A percentile compares a stretch with the other conserved stretches of the same genome.
These are phyloP conservation scores for Hydrocynus forskahlii DNA, from an alignment of 2,797 vertebrate genomes.

Conservation along the genomic window DNA sequence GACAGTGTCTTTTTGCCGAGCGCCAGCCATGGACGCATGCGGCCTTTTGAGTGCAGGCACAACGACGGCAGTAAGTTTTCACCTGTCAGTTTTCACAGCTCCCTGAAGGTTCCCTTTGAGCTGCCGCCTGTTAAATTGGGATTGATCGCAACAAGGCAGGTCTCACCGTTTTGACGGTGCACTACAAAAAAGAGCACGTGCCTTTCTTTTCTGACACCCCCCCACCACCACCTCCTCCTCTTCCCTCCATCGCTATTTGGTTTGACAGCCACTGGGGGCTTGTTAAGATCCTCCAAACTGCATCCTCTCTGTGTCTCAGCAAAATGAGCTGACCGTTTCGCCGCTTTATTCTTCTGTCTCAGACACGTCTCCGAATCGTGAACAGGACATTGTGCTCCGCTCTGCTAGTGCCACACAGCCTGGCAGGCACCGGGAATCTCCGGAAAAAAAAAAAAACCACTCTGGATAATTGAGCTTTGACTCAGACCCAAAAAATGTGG, in stretches of 20 bases:
- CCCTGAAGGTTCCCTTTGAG: constrained; percentile 79
- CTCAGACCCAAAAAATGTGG: constrained; percentile 57
- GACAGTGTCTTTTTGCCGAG: constrained; percentile 73
- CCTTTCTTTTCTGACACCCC: constrained; percentile 21
- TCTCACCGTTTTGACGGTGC: constrained; percentile 62
- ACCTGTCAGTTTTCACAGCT: constrained; percentile 80
- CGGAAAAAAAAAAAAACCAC: background rate
- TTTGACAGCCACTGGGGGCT: constrained; percentile 55
- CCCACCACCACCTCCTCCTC: background rate
- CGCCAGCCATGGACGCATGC: constrained; percentile 60
- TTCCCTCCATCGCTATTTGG: constrained; percentile 29
- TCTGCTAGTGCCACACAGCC: background rate
- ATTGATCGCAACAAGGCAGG: constrained; percentile 80
- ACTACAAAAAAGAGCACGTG: constrained; percentile 43
- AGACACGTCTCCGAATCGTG: background rate
- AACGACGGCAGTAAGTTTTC: constrained; percentile 76
- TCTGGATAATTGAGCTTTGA: constrained; percentile 58
- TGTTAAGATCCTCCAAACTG: constrained; percentile 60
- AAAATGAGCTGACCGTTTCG: constrained; percentile 67
- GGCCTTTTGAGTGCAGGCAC: constrained; percentile 73
- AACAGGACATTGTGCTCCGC: background rate
- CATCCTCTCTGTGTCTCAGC: constrained; percentile 62
- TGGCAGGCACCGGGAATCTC: background rate
- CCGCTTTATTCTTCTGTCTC: constrained; percentile 61
- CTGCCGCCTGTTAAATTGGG: constrained; percentile 79